phyloP scores from a whole-genome alignment of 2,113 vertebrate species.

The Cairina moschata region DNA sequence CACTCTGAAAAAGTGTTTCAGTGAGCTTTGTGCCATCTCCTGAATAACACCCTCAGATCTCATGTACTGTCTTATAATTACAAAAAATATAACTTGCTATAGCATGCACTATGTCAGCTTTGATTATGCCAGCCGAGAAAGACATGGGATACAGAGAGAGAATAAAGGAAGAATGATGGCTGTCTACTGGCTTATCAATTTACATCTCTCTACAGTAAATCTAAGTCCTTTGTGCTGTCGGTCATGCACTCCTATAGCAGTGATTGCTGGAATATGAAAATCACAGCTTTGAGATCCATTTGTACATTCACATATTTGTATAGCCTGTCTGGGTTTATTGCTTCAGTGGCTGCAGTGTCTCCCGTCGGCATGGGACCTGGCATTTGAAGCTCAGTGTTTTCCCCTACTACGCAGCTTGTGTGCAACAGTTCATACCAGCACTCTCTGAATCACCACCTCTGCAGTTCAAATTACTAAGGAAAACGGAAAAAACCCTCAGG shows the following conservation, averaged over 20 bases:
- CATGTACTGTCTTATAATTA: slow-evolving; percentile 38
- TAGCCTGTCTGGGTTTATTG: neutral
- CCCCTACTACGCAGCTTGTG: neutral
- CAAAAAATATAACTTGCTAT: neutral
- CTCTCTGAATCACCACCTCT: neutral
- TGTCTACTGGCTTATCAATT: slow-evolving; percentile 60
- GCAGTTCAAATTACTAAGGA: neutral
- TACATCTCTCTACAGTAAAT: slow-evolving; percentile 56
- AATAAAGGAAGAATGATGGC: slow-evolving; percentile 50
- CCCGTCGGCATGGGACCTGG: neutral
- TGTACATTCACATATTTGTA: neutral
- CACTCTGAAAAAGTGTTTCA: slow-evolving; percentile 56
- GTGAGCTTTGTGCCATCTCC: slow-evolving; percentile 33
- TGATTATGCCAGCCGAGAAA: slow-evolving; percentile 30
- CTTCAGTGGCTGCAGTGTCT: neutral
- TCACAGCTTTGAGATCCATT: neutral
- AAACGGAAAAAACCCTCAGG: neutral
- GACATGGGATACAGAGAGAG: slow-evolving; percentile 10
- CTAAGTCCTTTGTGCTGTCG: slow-evolving; percentile 46
- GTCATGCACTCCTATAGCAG: slow-evolving; percentile 1
- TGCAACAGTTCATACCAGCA: neutral
- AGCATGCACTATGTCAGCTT: neutral
- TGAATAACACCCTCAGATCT: slow-evolving; percentile 17
- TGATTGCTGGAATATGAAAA: slow-evolving; percentile 38
- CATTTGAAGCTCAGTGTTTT: neutral